Evolutionary conservation across 2,888 invertebrate species (phyloP), one percentile per base, ranked within the genome.

Genomic region (Anthoptus insignis): DNA sequence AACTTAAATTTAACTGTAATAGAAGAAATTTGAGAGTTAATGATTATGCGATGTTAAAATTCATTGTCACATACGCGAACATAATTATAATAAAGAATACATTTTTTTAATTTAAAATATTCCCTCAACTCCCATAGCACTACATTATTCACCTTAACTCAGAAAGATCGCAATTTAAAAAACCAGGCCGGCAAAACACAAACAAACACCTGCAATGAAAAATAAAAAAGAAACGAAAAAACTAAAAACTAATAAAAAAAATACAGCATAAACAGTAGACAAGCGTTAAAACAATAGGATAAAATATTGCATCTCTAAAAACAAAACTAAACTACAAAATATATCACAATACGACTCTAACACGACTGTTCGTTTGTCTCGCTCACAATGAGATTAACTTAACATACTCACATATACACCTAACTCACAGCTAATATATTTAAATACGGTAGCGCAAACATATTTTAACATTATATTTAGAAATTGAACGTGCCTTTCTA

Each of bases 251-350:
- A 59, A 42, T 52, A 27, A 47, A 67, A 47, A 67, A 68, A 66
- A 66, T 32, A 19, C 27, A 42, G 39, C 13, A 13, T 57, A 45
- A 16, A 42, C 29, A 64, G 19, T 45, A 59, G 60, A 32, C 52
- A 61, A 53, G 54, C 47, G 64, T 53, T 59, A 54, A 37, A 42
- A 45, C 32, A 65, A 45, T 53, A 58, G 21, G 24, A 59, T 50
- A 63, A 63, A 63, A 64, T 57, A 56, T 64, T 64, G 61, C 61
- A 61, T 57, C 29, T 39, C 57, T 47, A 57, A 59, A 69, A 69
- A 73, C 74, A 71, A 69, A 68, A 69, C 74, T 72, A 73, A 72
- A 39, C 74, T 78, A 77, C 75, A 77, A 75, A 74, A 75, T 75
- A 74, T 76, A 74, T 76, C 77, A 77, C 75, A 76, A 74, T 73